A percentile compares a stretch with the other conserved stretches of the same genome.
phyloP scores from a whole-genome alignment of 2,888 invertebrate species.

The Aphodius sticticus region DNA sequence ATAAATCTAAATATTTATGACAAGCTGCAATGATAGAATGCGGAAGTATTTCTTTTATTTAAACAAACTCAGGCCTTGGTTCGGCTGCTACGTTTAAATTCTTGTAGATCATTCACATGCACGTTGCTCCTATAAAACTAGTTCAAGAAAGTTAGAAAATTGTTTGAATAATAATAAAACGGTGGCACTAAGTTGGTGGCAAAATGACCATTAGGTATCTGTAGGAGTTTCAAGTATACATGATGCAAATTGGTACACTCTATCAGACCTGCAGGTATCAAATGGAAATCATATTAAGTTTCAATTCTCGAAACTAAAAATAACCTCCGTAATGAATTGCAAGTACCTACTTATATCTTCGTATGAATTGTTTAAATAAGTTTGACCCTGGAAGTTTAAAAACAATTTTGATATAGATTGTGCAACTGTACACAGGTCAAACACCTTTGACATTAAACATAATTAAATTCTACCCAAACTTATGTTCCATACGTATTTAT shows the following conservation, averaged over 20 bases:
- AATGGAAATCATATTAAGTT: not conserved
- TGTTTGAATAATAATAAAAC: too few species aligned
- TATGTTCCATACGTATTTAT: not conserved
- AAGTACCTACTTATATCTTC: not conserved
- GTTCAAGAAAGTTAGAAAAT: too few species aligned
- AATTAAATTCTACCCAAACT: not conserved
- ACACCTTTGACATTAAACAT: not conserved
- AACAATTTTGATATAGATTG: not conserved
- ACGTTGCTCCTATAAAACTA: too few species aligned
- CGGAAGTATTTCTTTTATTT: too few species aligned
- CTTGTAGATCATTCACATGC: too few species aligned
- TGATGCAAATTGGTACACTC: not conserved
- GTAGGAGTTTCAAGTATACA: too few species aligned
- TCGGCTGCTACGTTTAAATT: too few species aligned
- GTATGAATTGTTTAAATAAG: not conserved
- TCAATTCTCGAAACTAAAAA: not conserved
- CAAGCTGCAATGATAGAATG: too few species aligned
- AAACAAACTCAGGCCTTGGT: too few species aligned
- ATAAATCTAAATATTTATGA: too few species aligned
- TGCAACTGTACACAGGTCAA: not conserved
- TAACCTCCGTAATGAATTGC: not conserved
- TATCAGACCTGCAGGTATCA: not conserved
- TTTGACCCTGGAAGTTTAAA: not conserved
- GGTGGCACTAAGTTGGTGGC: too few species aligned
- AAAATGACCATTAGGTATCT: too few species aligned